phyloP scores from a whole-genome alignment of 2,888 invertebrate species.

The Coleophora flavipennella region DNA sequence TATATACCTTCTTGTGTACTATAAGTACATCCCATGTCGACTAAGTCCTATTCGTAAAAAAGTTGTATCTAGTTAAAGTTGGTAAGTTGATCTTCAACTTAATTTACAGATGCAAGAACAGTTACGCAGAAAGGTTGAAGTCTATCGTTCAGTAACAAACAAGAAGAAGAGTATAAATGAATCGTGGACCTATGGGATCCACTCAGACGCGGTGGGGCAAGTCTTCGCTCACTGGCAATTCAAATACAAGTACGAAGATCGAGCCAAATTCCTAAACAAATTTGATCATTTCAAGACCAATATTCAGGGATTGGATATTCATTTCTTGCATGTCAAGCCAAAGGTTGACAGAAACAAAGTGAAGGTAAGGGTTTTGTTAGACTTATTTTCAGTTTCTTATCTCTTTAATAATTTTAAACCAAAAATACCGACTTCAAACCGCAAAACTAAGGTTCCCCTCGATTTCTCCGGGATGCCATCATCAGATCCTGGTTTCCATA shows the following conservation, averaged over 20 bases:
- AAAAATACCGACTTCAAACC: too few species aligned
- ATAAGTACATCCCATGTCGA: background rate
- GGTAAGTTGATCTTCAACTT: background rate
- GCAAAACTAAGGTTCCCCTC: too few species aligned
- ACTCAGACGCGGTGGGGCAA: constrained; percentile 75
- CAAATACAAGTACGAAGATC: constrained; percentile 75
- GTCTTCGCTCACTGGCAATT: constrained; percentile 84
- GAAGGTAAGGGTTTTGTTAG: too few species aligned
- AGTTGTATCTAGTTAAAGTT: background rate
- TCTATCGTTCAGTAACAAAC: constrained; percentile 42
- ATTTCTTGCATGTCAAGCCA: constrained; percentile 82
- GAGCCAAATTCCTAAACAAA: constrained; percentile 79
- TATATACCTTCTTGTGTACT: background rate
- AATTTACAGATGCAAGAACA: constrained; percentile 64
- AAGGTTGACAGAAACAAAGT: constrained; percentile 30
- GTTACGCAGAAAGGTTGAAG: constrained; percentile 65
- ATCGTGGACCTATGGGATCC: constrained; percentile 86
- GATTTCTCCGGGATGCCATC: too few species aligned
- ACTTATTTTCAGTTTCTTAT: too few species aligned
- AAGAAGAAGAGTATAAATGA: constrained; percentile 64
- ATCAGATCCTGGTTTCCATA: too few species aligned
- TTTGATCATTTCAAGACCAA: constrained; percentile 83
- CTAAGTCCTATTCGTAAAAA: background rate
- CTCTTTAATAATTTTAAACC: too few species aligned
- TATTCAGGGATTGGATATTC: constrained; percentile 81